phyloP scores from a whole-genome alignment of 2,888 invertebrate species.

The Cataglyphis altisquamis region DNA sequence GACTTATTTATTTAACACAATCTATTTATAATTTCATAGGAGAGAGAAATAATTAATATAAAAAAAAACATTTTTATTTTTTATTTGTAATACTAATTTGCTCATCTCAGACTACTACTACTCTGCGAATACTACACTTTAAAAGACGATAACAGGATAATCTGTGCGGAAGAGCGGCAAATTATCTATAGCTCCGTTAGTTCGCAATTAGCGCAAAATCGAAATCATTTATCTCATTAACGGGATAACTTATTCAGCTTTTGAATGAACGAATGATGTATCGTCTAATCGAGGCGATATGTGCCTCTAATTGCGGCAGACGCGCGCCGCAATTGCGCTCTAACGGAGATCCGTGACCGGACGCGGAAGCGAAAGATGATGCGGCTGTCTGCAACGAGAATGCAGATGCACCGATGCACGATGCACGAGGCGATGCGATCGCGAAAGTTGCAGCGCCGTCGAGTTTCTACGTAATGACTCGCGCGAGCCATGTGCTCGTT shows the following conservation, averaged over 20 bases:
- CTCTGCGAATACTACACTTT: neutral
- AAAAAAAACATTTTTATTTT: neutral
- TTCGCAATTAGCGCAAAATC: conserved; percentile 8
- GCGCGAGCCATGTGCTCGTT: conserved; percentile 42
- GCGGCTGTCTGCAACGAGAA: conserved; percentile 49
- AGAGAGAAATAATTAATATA: neutral
- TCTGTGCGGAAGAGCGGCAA: neutral
- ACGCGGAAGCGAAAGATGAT: conserved; percentile 69
- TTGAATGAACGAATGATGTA: neutral
- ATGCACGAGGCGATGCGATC: conserved; percentile 53
- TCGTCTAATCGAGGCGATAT: neutral
- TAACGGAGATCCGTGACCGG: conserved; percentile 52
- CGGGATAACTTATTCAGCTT: neutral
- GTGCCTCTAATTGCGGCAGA: conserved; percentile 22
- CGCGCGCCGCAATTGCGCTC: conserved; percentile 25
- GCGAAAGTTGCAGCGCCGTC: conserved; percentile 53
- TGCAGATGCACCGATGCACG: conserved; percentile 48
- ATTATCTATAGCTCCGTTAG: neutral
- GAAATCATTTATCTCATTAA: neutral
- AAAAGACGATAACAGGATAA: neutral
- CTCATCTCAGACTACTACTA: neutral
- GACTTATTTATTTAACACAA: neutral
- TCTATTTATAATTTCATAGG: neutral
- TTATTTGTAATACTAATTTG: neutral
- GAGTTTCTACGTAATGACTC: conserved; percentile 74